These are phyloP conservation scores for Adelphocoris suturalis DNA, from an alignment of 2,888 invertebrate species.

Conservation along the genomic window DNA sequence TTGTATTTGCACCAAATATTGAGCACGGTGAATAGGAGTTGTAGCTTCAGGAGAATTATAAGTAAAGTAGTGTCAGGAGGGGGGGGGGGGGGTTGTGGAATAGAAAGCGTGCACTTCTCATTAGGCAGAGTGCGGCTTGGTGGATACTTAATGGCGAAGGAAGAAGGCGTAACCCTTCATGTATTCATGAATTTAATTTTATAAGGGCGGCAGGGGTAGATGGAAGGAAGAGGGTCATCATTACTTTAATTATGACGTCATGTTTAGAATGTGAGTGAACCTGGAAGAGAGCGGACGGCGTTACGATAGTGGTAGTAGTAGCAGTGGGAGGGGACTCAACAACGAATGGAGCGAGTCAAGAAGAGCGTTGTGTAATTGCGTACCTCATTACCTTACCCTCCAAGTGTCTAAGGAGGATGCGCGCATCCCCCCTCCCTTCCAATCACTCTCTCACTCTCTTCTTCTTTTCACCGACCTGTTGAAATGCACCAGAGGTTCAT, in stretches of 20 bases:
- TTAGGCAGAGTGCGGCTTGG: conserved; percentile 38
- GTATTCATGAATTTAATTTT: conserved; percentile 59
- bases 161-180: not conserved
- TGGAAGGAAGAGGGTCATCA: not conserved
- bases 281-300: not conserved
- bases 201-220: not conserved
- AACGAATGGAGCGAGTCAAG: not conserved
- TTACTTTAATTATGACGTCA: conserved; percentile 55
- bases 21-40: too few relatives aligned
- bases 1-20: too few relatives aligned
- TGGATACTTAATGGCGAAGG: conserved; percentile 2
- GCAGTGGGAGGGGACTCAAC: not conserved
- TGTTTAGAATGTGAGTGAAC: conserved; percentile 18
- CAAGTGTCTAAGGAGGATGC: conserved; percentile 13
- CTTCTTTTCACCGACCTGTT: not conserved
- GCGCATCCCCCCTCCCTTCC: too few relatives aligned
- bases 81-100: not conserved
- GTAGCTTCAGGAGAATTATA: not conserved
- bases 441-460: not conserved
- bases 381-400: conserved; percentile 37
- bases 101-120: conserved; percentile 27
- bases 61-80: not conserved
- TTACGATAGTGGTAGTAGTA: not conserved
- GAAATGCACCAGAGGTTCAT: not conserved
- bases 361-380: conserved; percentile 40